Conservation (phyloP, 2,797 vertebrate species). For the Catamblyrhynchus diadema region DNA sequence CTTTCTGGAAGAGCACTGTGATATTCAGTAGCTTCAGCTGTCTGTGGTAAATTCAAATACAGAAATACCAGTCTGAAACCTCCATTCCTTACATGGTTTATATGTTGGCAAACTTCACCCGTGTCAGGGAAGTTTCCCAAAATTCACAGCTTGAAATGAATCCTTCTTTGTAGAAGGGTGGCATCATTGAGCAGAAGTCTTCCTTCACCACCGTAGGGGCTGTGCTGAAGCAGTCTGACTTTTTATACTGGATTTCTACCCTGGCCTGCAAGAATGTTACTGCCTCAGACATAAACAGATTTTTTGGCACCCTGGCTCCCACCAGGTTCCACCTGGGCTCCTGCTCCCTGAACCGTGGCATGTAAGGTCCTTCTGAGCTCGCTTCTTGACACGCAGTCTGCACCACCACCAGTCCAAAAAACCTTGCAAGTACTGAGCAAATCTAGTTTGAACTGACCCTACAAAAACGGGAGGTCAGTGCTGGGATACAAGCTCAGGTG, state of each 20-base stretch:
- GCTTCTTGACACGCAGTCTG: background rate
- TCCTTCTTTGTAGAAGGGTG: slow-evolving; percentile 49
- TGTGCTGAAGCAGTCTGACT: background rate
- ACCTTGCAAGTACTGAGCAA: background rate
- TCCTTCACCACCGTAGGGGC: background rate
- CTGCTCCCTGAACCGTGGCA: background rate
- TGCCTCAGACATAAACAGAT: slow-evolving; percentile 6
- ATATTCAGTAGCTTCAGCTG: slow-evolving; percentile 9
- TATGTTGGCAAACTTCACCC: background rate
- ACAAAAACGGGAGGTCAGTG: background rate
- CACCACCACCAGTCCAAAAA: background rate
- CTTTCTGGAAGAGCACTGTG: slow-evolving; percentile 1
- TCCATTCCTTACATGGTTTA: background rate
- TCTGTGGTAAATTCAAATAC: slow-evolving; percentile 10
- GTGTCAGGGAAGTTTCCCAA: slow-evolving; percentile 35
- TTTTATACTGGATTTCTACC: slow-evolving; percentile 5
- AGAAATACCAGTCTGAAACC: slow-evolving; percentile 37
- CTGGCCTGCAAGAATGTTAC: slow-evolving; percentile 16
- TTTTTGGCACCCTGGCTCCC: background rate
- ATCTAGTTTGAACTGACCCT: background rate
- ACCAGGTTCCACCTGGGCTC: background rate
- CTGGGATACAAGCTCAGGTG: background rate
- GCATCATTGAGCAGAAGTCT: slow-evolving; percentile 26
- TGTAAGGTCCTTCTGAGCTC: slow-evolving; percentile 2
- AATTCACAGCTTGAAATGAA: slow-evolving; percentile 56